Evolutionary conservation across 2,888 invertebrate species (phyloP), one percentile per base, ranked within the genome.

Genomic region (Chrysolina haemoptera): DNA sequence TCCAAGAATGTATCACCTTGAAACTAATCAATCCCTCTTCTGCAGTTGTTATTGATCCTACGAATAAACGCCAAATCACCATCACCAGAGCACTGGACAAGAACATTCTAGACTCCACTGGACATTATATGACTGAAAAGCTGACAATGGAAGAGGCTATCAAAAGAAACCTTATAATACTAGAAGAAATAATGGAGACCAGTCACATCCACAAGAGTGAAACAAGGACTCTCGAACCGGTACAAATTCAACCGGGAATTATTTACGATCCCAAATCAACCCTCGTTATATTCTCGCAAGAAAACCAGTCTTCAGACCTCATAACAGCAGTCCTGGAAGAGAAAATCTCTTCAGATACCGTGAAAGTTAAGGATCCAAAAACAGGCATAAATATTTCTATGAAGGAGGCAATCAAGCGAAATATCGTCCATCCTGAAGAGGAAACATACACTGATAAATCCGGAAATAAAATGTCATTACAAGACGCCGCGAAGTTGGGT

Each of bases 1-100:
- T 98, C 80, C 93, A 95, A 86, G 97, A 98, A 87, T 96, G 98
- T 80, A 90, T 98, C 59, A 93, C 93, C 82, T 90, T 96, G 75
- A 93, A 95, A 84, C 93, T 98, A 27, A 94, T 98, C 62, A 94
- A 97, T 88, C 92, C 94, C 16, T 90, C 93, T 77, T 97, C 97
- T 0, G 96, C 95, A 14, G 88, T 92, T 68, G 96, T 98, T 0
- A 87, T 96, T 40, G 96, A 98, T 86, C 93, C 95, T 1, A 91
- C 90, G 79, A 92, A 92, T 72, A 92, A 92, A 68, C 92, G 94
- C 84, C 91, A 92, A 85, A 87, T 95, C 18, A 89, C 93, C 4
- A 86, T 97, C 14, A 85, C 90, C 8, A 91, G 93, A 82, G 95
- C 96, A 70, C 89, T 98, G 77, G 94, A 96, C 79, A 94, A 94